Evolutionary conservation across 35 echinoderm and acorn worm genomes (phyloP), one percentile per base, ranked within the genome.

Genomic region (Apostichopus japonicus): DNA sequence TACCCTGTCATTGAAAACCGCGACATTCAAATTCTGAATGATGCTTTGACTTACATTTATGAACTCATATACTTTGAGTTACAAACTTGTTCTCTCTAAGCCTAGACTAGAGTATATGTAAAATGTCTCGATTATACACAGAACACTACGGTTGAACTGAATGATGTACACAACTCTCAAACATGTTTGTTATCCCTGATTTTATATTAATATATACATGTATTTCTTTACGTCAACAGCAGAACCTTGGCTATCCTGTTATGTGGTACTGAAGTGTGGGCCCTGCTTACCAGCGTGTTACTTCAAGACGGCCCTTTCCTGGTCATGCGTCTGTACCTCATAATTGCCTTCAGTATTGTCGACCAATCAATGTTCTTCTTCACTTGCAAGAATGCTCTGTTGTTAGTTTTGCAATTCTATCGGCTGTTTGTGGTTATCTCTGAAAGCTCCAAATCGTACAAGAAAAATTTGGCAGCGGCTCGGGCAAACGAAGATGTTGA

Each of bases 291-390:
- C 13, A 94, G 91, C 59, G 94, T 95, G 0, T 59, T 98, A 14
- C 93, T 98, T 17, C 96, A 98, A 53, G 96, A 98, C 75, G 94
- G 90, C 8, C 96, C 96, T 4, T 98, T 90, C 80, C 91, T 98
- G 19, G 79, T 92, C 44, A 93, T 94, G 90, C 56, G 96, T 55
- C 55, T 98, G 6, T 95, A 96, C 52, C 92, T 98, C 72, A 81
- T 98, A 15, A 90, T 95, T 84, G 52, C 77, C 19, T 96, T 96
- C 72, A 77, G 56, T 14, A 58, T 93, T 8, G 21, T 93, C 55
- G 90, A 96, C 88, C 91, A 96, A 79, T 90, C 93, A 11, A 94
- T 98, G 86, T 58, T 98, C 23, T 98, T 98, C 83, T 98, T 96
- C 27, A 96, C 94, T 5, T 98, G 96, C 80, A 98, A 98, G 91